phyloP scores from a whole-genome alignment of 2,888 invertebrate species.

The Frankliniella intonsa region DNA sequence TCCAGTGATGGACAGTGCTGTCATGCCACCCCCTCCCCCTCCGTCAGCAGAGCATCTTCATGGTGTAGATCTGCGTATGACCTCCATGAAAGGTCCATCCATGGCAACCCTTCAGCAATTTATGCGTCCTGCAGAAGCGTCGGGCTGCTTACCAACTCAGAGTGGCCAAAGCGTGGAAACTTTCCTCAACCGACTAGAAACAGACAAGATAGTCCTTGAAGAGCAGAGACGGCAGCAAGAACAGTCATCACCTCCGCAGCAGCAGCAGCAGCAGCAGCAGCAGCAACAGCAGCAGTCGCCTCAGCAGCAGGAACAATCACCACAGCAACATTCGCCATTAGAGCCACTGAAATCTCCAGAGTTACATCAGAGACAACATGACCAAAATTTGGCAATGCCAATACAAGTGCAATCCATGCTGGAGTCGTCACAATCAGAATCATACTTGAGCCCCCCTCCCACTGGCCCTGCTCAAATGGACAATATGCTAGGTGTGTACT shows the following conservation, averaged over 20 bases:
- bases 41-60: constrained; percentile 1
- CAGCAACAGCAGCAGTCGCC: background rate
- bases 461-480: background rate
- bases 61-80: constrained; percentile 5
- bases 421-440: background rate
- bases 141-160: background rate
- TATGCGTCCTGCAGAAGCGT: background rate
- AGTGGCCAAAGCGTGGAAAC: constrained; percentile 5
- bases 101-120: constrained; percentile 12
- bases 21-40: background rate
- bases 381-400: background rate
- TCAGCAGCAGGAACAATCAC: background rate
- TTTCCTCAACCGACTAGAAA: background rate
- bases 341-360: background rate
- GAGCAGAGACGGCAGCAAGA: background rate
- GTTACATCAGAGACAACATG: background rate
- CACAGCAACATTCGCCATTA: background rate
- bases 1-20: background rate
- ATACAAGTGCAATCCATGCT: background rate
- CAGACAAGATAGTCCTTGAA: background rate
- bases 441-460: background rate
- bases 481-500: background rate
- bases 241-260: background rate
- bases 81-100: background rate
- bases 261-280: background rate